Evolutionary conservation across 2,113 vertebrate genomes (phyloP).

Genomic region (Felis catus): DNA sequence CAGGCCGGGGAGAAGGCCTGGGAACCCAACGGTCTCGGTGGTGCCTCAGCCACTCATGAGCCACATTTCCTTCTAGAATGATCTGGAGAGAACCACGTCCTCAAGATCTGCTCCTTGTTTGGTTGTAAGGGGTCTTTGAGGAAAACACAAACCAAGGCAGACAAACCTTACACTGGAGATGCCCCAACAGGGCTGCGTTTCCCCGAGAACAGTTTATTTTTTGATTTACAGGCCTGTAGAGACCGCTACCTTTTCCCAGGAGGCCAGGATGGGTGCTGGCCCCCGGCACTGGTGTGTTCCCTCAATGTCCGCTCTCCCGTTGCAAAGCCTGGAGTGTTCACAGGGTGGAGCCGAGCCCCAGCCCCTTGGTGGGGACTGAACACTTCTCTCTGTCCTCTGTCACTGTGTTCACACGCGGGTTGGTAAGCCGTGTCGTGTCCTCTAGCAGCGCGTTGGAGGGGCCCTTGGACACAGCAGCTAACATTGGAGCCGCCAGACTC

Average conservation of each 20-base stretch:
- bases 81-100: neutral
- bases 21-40: neutral
- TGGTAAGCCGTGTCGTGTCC: neutral
- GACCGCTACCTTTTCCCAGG: neutral
- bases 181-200: neutral
- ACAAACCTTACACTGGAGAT: neutral
- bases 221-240: neutral
- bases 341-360: neutral
- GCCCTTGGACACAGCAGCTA: neutral
- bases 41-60: neutral
- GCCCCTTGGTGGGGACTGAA: neutral
- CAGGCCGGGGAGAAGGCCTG: neutral
- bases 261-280: neutral
- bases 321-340: neutral
- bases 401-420: neutral
- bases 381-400: neutral
- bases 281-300: neutral
- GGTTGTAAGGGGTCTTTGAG: neutral
- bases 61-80: neutral
- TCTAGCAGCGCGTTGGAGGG: neutral
- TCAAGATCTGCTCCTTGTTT: neutral
- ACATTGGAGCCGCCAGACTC: neutral
- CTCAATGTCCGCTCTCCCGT: neutral
- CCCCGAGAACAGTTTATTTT: neutral
- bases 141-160: neutral